Evolutionary conservation across 1,140 invertebrate species (phyloP), one percentile per base, ranked within the genome.

Genomic region (Mylabris phalerata): DNA sequence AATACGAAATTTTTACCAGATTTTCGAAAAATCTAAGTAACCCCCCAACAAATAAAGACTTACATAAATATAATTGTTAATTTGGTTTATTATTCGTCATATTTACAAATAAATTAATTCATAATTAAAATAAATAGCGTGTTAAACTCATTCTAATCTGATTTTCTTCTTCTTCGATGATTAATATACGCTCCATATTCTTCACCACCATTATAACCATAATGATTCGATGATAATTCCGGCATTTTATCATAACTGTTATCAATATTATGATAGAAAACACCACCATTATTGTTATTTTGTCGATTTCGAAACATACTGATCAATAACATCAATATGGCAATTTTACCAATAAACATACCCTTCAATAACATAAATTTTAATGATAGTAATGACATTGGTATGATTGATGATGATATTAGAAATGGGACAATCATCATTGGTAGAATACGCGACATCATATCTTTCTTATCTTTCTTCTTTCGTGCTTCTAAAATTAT

Each of bases 351-450:
- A 2, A 84, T 78, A 62, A 85, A 73, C 10, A 83, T 71, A 2
- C 81, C 80, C 63, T 85, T 84, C 38, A 84, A 72, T 6, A 85
- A 66, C 75, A 85, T 77, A 56, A 84, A 75, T 67, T 84, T 84
- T 2, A 85, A 70, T 48, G 79, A 75, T 41, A 81, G 79, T 3
- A 86, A 71, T 66, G 84, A 75, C 59, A 84, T 74, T 0, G 84
- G 84, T 24, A 85, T 75, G 38, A 86, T 78, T 0, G 81, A 72
- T 0, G 83, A 83, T 61, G 84, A 83, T n/a, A 85, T 75, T 40
- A 86, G 69, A 67, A 85, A 85, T 1, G 84, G 84, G 57, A 84
- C 72, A 3, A 84, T 77, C 60, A 86, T 81, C 48, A 85, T 67
- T 0, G 84, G 84, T 44, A 85, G 65, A 27, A 86, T 77, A 51